phyloP scores from a whole-genome alignment of 2,797 vertebrate genomes.

The Sternotherus odoratus region DNA sequence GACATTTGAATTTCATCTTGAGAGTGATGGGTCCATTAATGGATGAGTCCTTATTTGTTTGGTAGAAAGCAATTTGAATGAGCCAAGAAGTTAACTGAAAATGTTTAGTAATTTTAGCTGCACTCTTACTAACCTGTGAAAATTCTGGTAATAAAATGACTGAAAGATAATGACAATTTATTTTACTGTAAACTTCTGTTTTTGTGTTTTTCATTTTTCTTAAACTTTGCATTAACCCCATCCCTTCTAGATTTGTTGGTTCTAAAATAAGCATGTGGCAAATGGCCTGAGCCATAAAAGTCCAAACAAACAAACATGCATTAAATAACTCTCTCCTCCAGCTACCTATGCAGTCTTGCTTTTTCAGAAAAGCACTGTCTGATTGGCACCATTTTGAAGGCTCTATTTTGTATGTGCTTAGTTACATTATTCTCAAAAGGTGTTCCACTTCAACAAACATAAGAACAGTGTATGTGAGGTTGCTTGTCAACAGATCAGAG shows the following conservation, averaged over 20 bases:
- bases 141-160: too few species aligned
- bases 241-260: background rate
- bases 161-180: too few species aligned
- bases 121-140: too few species aligned
- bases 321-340: background rate
- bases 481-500: background rate
- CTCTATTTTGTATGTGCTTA: background rate
- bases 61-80: background rate
- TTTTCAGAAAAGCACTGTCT: background rate
- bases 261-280: background rate
- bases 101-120: too few species aligned
- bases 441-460: background rate
- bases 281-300: background rate
- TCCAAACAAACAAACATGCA: background rate
- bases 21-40: background rate
- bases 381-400: background rate
- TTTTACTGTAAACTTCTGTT: too few species aligned
- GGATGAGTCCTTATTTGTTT: background rate
- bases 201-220: too few species aligned
- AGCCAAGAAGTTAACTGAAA: too few species aligned
- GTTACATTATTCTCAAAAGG: background rate
- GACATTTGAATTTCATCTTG: background rate
- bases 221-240: too few species aligned
- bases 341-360: background rate
- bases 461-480: background rate